Percentiles rank a stretch among this genome's conserved stretches.
Conservation (phyloP, 1,140 invertebrate genomes). For the Ceratina calcarata region DNA sequence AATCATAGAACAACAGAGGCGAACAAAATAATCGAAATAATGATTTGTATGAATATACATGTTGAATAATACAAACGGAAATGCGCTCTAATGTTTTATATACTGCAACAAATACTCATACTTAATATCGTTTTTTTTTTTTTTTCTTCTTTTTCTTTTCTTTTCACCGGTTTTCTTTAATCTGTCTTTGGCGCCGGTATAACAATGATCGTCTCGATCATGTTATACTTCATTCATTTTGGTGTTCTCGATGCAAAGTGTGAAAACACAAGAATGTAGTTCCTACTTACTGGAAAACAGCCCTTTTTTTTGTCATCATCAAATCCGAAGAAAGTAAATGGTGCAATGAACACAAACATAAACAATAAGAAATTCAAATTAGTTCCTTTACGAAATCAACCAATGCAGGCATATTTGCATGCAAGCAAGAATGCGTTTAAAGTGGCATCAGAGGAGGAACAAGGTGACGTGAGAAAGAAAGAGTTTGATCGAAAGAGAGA, state of each 20-base stretch:
- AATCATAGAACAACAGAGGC: slow-evolving; percentile 50
- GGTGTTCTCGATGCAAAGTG: slow-evolving; percentile 61
- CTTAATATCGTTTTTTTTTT: slow-evolving; percentile 30
- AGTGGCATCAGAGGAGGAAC: slow-evolving; percentile 59
- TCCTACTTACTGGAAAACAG: slow-evolving; percentile 92
- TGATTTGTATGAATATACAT: slow-evolving; percentile 37
- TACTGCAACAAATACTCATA: slow-evolving; percentile 54
- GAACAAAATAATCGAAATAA: slow-evolving; percentile 56
- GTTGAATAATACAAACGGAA: slow-evolving; percentile 57
- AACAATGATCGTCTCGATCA: slow-evolving; percentile 50
- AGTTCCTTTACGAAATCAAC: slow-evolving; percentile 78
- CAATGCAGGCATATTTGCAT: slow-evolving; percentile 77
- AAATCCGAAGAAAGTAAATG: slow-evolving; percentile 87
- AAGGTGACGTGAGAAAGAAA: slow-evolving; percentile 54
- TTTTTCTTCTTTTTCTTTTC: slow-evolving; percentile 18
- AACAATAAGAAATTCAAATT: slow-evolving; percentile 85
- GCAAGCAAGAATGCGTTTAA: slow-evolving; percentile 77
- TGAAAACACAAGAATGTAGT: slow-evolving; percentile 68
- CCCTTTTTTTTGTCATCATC: slow-evolving; percentile 84
- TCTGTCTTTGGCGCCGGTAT: slow-evolving; percentile 53
- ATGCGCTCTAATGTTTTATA: slow-evolving; percentile 47
- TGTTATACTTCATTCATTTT: slow-evolving; percentile 40
- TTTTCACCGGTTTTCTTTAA: slow-evolving; percentile 26
- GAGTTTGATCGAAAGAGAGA: neutral
- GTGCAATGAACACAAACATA: slow-evolving; percentile 89